Conservation (phyloP, 2,888 invertebrate species). For the Eudemis profundana region DNA sequence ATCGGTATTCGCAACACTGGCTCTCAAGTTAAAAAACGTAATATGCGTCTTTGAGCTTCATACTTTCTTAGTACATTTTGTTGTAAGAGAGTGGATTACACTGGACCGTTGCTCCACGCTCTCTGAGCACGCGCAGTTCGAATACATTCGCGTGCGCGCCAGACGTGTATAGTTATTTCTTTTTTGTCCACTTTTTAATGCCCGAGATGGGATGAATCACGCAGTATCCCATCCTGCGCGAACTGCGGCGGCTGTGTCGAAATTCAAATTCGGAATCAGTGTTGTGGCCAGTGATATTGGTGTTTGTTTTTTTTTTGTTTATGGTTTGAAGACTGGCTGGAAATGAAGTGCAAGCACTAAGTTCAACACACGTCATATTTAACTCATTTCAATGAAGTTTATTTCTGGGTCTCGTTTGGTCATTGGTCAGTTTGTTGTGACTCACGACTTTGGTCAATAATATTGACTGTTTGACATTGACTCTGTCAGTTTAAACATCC, state of each 20-base stretch:
- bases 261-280: constrained; percentile 52
- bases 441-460: constrained; percentile 68
- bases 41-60: neutral
- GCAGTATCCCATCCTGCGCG: constrained; percentile 67
- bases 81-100: neutral
- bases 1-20: constrained; percentile 17
- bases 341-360: neutral
- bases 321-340: constrained; percentile 15
- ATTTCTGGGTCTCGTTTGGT: constrained; percentile 21
- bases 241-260: constrained; percentile 57
- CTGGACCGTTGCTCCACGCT: constrained; percentile 56
- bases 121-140: constrained; percentile 62
- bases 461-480: constrained; percentile 62
- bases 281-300: constrained; percentile 43
- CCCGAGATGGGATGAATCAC: constrained; percentile 75
- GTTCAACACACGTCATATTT: constrained; percentile 8
- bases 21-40: neutral
- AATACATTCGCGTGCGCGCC: constrained; percentile 52
- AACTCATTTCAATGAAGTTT: constrained; percentile 20
- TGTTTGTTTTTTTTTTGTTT: constrained; percentile 42
- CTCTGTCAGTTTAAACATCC: constrained; percentile 48
- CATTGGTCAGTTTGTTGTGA: constrained; percentile 54
- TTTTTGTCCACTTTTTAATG: constrained; percentile 62
- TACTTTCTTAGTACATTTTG: neutral
- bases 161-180: constrained; percentile 51